Base-by-base conservation (phyloP, 2,113 vertebrate genomes). In the Perccottus glenii region DNA sequence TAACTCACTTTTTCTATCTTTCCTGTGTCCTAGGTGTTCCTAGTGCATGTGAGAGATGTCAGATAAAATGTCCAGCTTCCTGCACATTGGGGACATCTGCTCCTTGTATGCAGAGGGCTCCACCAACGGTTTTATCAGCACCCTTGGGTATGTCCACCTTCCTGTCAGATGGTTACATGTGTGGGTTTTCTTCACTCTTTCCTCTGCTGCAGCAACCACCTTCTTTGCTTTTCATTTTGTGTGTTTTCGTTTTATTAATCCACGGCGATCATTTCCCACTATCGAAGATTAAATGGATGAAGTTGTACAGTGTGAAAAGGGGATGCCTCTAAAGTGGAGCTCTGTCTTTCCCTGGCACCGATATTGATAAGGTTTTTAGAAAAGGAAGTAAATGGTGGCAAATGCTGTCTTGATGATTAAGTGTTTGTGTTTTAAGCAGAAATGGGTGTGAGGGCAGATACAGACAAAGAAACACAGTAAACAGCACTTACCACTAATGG, bases 51-150 rank as follows among this genome's bases (percentile, higher is more conserved):
- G 86, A 77, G 93, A 89, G 92, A 98, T 99, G 97, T 96, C 93
- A 71, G 97, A 99, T 85, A 99, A 99, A 92, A 97, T 98, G 96
- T 98, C 97, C 73, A 99, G 97, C 87, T 99, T 98, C 87, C 90
- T 99, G 42, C 97, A 99, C 89, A 93, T 98, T 53, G 97, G 97
- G 88, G 97, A 99, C 90, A 98, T 99, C 81, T 96, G 98, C 76
- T 99, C 97, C 90, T 91, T 99, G 51, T 99, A 98, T 60, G 97
- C 97, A 45, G 97, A 99, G 86, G 97, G 97, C 50, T 96, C 97
- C 49, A 98, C 98, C 90, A 96, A 94, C 27, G 97, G 97, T 38
- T 99, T 99, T 92, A 98, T 99, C 93, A 98, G 96, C 90, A 98
- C 97, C 35, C 64, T 98, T 85, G 97, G 97, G 97, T 98, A 91